phyloP scores from a whole-genome alignment of 2,113 vertebrate genomes.

The Podarcis raffonei region DNA sequence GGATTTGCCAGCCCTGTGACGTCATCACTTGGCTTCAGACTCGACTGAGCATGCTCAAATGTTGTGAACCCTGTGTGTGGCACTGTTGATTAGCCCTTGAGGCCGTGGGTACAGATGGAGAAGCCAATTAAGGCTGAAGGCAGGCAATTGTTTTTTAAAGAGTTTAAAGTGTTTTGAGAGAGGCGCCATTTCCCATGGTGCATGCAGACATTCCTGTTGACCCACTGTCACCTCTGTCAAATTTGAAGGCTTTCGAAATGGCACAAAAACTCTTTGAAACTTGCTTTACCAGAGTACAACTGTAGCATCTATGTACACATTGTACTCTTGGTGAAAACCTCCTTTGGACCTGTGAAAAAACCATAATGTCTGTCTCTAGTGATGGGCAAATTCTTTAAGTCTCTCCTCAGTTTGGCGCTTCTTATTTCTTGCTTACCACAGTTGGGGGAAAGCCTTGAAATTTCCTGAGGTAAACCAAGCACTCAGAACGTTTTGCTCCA shows the following conservation, averaged over 20 bases:
- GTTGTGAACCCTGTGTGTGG: neutral
- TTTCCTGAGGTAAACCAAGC: no score
- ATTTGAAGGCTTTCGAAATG: neutral
- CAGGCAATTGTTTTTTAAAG: neutral
- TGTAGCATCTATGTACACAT: neutral
- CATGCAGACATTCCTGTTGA: neutral
- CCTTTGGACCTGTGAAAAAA: neutral
- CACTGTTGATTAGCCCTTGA: neutral
- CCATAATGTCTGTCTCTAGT: neutral
- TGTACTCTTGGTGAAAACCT: neutral
- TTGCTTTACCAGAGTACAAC: neutral
- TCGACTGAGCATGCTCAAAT: neutral
- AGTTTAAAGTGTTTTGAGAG: neutral
- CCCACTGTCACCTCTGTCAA: neutral
- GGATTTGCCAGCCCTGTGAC: neutral
- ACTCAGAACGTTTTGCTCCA: no score
- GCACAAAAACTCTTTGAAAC: neutral
- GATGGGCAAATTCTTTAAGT: neutral
- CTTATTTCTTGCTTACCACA: no score
- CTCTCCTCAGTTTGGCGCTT: neutral
- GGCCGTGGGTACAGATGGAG: no score
- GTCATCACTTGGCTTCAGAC: neutral
- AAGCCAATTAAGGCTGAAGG: neutral
- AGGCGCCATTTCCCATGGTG: neutral
- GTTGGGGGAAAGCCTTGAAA: no score